These are phyloP conservation scores for Engystomops pustulosus DNA, from an alignment of 2,113 vertebrate species.

Conservation along the genomic window DNA sequence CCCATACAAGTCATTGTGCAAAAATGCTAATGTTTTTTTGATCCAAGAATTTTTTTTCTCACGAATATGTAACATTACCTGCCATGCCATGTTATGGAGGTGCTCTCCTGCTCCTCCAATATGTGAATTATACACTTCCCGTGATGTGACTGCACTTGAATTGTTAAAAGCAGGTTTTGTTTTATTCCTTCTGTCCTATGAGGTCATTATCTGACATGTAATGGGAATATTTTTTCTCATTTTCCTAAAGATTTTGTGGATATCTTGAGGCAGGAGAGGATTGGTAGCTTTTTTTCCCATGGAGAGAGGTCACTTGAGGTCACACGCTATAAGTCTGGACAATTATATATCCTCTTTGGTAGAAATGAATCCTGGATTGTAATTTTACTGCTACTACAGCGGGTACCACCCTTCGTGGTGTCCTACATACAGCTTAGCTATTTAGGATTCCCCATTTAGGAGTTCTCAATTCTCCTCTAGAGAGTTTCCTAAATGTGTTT, in stretches of 20 bases:
- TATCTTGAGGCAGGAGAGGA: background rate
- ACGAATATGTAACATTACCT: background rate
- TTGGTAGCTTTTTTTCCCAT: background rate
- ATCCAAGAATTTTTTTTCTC: background rate
- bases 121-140: no score
- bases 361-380: background rate
- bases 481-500: no score
- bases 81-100: background rate
- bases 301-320: slow-evolving; percentile 8
- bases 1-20: no score
- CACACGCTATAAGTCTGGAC: background rate
- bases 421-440: background rate
- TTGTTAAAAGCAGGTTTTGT: background rate
- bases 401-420: background rate
- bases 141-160: background rate
- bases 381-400: background rate
- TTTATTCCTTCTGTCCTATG: background rate
- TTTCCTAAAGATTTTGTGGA: background rate
- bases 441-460: no score
- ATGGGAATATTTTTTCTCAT: background rate
- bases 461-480: no score
- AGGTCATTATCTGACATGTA: background rate
- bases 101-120: no score
- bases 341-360: background rate
- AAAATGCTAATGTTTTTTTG: no score